These are phyloP conservation scores for Drosophila infuscata DNA, from an alignment of 2,888 invertebrate genomes.

Conservation along the genomic window DNA sequence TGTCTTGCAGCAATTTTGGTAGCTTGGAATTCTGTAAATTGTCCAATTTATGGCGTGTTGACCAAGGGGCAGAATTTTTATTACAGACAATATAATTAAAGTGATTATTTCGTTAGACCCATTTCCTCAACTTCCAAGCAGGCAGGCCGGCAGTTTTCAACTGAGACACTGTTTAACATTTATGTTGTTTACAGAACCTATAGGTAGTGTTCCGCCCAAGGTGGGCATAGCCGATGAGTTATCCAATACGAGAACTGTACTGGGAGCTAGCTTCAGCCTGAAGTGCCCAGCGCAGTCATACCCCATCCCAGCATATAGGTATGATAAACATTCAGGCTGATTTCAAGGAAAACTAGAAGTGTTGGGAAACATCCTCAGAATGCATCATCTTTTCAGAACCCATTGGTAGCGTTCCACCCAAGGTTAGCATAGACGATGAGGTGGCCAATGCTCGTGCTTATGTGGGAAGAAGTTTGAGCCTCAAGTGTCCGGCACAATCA, in stretches of 20 bases:
- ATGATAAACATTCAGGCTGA: conserved; percentile 76
- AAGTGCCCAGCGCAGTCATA: conserved; percentile 91
- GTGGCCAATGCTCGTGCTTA: conserved; percentile 75
- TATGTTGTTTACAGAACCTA: conserved; percentile 84
- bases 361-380: background rate
- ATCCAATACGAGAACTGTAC: conserved; percentile 71
- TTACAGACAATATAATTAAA: conserved; percentile 43
- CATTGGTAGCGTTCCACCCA: conserved; percentile 87
- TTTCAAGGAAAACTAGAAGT: background rate
- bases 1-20: conserved; percentile 31
- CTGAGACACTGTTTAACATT: conserved; percentile 9
- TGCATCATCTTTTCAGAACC: conserved; percentile 82
- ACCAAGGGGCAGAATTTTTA: conserved; percentile 5
- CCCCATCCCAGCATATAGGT: conserved; percentile 91
- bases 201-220: conserved; percentile 88
- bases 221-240: conserved; percentile 86
- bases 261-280: conserved; percentile 86
- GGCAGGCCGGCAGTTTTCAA: conserved; percentile 57
- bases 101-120: conserved; percentile 51
- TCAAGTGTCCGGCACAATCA: conserved; percentile 91
- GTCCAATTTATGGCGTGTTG: conserved; percentile 41
- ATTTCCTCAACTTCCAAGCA: conserved; percentile 27
- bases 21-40: conserved; percentile 47
- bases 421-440: conserved; percentile 87
- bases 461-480: conserved; percentile 86